A percentile compares a stretch with the other conserved stretches of the same genome.
These are phyloP conservation scores for Nineta flava DNA, from an alignment of 2,888 invertebrate genomes.

Conservation along the genomic window DNA sequence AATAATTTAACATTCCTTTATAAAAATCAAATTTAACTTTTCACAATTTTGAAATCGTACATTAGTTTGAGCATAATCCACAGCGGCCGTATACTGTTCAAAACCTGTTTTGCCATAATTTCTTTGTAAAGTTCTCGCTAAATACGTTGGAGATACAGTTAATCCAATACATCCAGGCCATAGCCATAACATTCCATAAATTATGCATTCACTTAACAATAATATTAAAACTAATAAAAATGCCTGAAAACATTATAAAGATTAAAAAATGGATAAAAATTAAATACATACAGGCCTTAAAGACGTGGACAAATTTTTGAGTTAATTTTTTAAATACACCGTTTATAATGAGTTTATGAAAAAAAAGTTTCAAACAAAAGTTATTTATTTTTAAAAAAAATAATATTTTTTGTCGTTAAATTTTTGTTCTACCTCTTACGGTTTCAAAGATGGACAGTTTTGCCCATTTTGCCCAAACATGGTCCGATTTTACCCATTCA, in stretches of 20 bases:
- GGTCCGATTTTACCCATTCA: too few relatives aligned
- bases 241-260: conserved; percentile 36
- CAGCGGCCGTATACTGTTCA: conserved; percentile 61
- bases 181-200: conserved; percentile 51
- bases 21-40: not conserved
- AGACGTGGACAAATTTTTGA: not conserved
- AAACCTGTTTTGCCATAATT: conserved; percentile 62
- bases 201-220: conserved; percentile 50
- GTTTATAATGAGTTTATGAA: too few relatives aligned
- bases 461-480: too few relatives aligned
- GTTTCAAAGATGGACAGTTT: too few relatives aligned
- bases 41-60: conserved; percentile 19
- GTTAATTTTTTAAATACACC: not conserved
- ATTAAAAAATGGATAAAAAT: not conserved
- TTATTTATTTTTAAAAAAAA: too few relatives aligned
- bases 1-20: conserved; percentile 6
- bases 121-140: conserved; percentile 54
- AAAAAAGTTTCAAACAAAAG: too few relatives aligned
- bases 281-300: not conserved
- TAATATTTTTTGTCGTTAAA: too few relatives aligned
- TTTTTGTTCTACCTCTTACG: too few relatives aligned
- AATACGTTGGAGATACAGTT: conserved; percentile 45
- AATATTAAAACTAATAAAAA: conserved; percentile 50
- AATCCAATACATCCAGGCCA: conserved; percentile 69
- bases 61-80: conserved; percentile 59